Percentiles rank a stretch among this genome's conserved stretches.
Conservation (phyloP, 2,888 invertebrate species). For the Tinea trinotella region DNA sequence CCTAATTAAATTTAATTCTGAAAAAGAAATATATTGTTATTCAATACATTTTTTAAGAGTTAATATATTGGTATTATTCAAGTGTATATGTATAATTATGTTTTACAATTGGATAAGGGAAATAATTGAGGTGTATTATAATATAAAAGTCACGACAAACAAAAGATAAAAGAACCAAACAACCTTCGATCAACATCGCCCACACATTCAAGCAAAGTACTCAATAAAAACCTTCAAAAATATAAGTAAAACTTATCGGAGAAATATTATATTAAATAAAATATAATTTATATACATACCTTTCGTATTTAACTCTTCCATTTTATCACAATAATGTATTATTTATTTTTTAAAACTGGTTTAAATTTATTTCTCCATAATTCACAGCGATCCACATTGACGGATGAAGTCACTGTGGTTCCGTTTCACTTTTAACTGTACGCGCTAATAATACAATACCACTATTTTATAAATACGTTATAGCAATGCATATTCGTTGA, state of each 20-base stretch:
- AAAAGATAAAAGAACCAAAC: slow-evolving; percentile 49
- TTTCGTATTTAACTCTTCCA: slow-evolving; percentile 50
- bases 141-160: slow-evolving; percentile 31
- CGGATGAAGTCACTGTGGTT: slow-evolving; percentile 6
- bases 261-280: slow-evolving; percentile 1
- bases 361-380: slow-evolving; percentile 2
- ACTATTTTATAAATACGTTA: not conserved
- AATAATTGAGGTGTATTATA: slow-evolving; percentile 5
- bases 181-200: slow-evolving; percentile 41
- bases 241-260: slow-evolving; percentile 21
- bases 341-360: slow-evolving; percentile 1
- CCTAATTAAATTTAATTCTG: slow-evolving; percentile 21
- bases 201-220: slow-evolving; percentile 41
- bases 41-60: no score
- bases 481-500: not conserved
- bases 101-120: not conserved
- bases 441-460: not conserved
- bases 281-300: no score
- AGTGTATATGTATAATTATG: not conserved
- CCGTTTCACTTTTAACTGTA: not conserved
- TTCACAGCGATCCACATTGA: not conserved
- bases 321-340: slow-evolving; percentile 46
- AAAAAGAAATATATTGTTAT: not conserved
- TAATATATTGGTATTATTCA: no score
- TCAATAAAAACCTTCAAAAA: slow-evolving; percentile 41